A percentile compares a stretch with the other conserved stretches of the same genome.
These are phyloP conservation scores for Gnathonemus longibarbis DNA, from an alignment of 2,113 vertebrate genomes.

Conservation along the genomic window DNA sequence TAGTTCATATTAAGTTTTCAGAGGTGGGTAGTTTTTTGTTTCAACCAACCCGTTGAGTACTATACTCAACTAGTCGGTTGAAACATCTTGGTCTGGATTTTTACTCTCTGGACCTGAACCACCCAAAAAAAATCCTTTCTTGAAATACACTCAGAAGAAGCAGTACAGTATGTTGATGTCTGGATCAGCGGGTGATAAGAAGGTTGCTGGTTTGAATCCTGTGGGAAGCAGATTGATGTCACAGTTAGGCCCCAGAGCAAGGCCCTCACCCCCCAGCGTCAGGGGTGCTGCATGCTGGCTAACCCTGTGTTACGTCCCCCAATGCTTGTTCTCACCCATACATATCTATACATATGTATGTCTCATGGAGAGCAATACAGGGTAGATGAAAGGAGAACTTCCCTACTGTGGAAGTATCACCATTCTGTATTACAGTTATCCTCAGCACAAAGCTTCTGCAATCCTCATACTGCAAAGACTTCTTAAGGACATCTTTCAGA, in stretches of 20 bases:
- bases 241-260: neutral
- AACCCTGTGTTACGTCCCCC: neutral
- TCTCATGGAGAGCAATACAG: neutral
- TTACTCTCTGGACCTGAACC: neutral
- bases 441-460: conserved; percentile 19
- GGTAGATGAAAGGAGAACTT: neutral
- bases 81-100: neutral
- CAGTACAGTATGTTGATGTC: conserved; percentile 29
- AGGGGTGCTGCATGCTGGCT: neutral
- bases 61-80: neutral
- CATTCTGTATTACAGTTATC: neutral
- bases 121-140: conserved; percentile 28
- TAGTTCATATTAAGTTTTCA: neutral
- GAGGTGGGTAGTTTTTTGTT: neutral
- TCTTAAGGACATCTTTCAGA: conserved; percentile 34
- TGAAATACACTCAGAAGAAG: conserved; percentile 24
- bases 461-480: neutral
- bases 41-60: neutral
- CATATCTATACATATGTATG: neutral
- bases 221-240: neutral
- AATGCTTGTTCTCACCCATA: neutral
- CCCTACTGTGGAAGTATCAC: neutral
- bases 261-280: neutral
- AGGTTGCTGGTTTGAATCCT: neutral
- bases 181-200: neutral